Base-by-base conservation (phyloP, 2,113 vertebrate species). In the Ageneiosus marmoratus region DNA sequence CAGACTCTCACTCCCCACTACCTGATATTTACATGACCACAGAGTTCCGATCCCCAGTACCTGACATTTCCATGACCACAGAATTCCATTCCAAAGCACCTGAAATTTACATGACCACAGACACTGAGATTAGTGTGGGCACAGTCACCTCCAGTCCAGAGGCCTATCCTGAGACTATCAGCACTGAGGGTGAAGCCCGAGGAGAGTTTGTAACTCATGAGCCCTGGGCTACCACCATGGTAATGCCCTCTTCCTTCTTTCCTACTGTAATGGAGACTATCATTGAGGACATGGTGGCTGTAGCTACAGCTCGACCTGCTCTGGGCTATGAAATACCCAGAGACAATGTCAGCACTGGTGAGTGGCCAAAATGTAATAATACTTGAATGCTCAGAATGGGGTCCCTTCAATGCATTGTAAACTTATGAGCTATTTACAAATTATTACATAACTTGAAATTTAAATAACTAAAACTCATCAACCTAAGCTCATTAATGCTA, bases 121-220 rank as follows among this genome's bases (percentile, higher is more conserved):
- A 89, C 22, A 37, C 70, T 6, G 20, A 62, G 32, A 4, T 88
- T 37, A 89, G 65, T 80, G 94, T 95, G 5, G 94, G 93, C 18
- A 89, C 91, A 63, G 86, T 95, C 63, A 95, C 94, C 0, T 91
- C 91, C 0, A 88, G 90, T n/a, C 86, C 82, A 51, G 91, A 92
- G 76, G 77, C 91, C n/a, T 92, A 93, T 5, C 83, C 94, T 84
- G 88, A 91, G 7, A 79, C 1, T 29, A 92, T 93, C 0, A 83
- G 91, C 73, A 89, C 92, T 0, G 91, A 93, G 85, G 89, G 92
- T 16, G 97, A 99, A 87, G 92, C 81, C 29, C 91, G 85, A 0
- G 96, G 96, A 76, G 94, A 87, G 44, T 87, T 96, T 12, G 92
- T 91, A 69, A 96, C 93, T 0, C 91, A 93, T 37, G 89, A 92